These are phyloP conservation scores for Panagrolaimus sp. DNA, from an alignment of 1,140 invertebrate genomes.

Conservation along the genomic window DNA sequence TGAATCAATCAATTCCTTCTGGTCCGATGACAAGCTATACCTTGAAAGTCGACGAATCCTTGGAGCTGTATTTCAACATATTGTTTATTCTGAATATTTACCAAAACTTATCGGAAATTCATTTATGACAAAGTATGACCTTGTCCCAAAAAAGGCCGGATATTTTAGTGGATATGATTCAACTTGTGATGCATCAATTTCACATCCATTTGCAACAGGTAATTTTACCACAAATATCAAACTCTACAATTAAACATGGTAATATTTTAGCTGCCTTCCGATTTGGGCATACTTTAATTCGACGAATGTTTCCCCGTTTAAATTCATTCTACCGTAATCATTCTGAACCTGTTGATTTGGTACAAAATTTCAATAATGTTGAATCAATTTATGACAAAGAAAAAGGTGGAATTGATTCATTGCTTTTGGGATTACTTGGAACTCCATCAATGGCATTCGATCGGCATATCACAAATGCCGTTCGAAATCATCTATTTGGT, in stretches of 20 bases:
- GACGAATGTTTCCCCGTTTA: constrained; percentile 52
- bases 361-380: constrained; percentile 45
- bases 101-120: constrained; percentile 57
- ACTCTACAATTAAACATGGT: not conserved
- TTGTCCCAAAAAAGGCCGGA: constrained; percentile 43
- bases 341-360: constrained; percentile 51
- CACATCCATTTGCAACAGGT: constrained; percentile 39
- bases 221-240: constrained; percentile 28
- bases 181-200: constrained; percentile 44
- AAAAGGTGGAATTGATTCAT: constrained; percentile 44
- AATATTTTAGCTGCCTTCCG: constrained; percentile 39
- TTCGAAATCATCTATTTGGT: constrained; percentile 50
- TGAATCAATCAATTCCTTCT: constrained; percentile 63
- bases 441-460: constrained; percentile 55
- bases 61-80: constrained; percentile 47
- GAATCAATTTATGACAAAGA: constrained; percentile 43
- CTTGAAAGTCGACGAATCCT: constrained; percentile 78
- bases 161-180: constrained; percentile 46
- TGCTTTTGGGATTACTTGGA: constrained; percentile 50
- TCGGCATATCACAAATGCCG: constrained; percentile 49
- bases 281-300: constrained; percentile 66
- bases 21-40: constrained; percentile 70
- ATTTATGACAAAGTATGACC: constrained; percentile 43
- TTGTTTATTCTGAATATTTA: constrained; percentile 60
- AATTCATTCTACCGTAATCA: constrained; percentile 45